Base-by-base conservation (phyloP, 1,140 invertebrate genomes). In the Vollenhovia emeryi region DNA sequence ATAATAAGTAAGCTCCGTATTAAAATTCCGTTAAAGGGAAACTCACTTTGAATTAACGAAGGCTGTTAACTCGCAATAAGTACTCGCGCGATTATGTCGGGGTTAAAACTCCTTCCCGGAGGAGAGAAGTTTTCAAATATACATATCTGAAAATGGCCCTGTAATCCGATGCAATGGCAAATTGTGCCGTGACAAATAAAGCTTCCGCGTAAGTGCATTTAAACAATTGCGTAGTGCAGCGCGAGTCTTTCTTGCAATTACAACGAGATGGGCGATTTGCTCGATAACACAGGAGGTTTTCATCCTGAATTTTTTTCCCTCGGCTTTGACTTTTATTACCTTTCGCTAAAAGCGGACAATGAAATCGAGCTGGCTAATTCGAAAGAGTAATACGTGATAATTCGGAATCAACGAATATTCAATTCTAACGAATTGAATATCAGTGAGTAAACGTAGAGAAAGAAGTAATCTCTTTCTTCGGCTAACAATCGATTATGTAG, bases 401-500 rank as follows among this genome's bases (percentile, higher is more conserved):
- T 62, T 5, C 3, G 33, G 33, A 76, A 62, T 48, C 11, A 76
- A 30, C 27, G 2, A n/a, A n/a, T n/a, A n/a, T n/a, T n/a, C n/a
- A n/a, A n/a, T n/a, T n/a, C n/a, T 30, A 76, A 45, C 30, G 18
- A 62, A 64, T 27, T 11, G 57, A 48, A 15, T 21, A 48, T 45
- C 27, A 15, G 30, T 52, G 45, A 27, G 9, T 0, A 18, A 59
- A 9, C 36, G 18, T 40, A 13, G 15, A 36, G 30, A 36, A 71
- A 40, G 9, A 40, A 24, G 18, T 15, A 9, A 40, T 40, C 24
- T 21, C 71, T 57, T 71, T 55, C n/a, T 40, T 24, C 24, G 13
- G 27, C 15, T 55, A 24, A 24, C 76, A 40, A 55, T 80, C 50
- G 48, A 71, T 59, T 71, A 80, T 30, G 9, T 27, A 52, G 11